Evolutionary conservation across 2,113 vertebrate species (phyloP).

Genomic region (Hystrix cristata): DNA sequence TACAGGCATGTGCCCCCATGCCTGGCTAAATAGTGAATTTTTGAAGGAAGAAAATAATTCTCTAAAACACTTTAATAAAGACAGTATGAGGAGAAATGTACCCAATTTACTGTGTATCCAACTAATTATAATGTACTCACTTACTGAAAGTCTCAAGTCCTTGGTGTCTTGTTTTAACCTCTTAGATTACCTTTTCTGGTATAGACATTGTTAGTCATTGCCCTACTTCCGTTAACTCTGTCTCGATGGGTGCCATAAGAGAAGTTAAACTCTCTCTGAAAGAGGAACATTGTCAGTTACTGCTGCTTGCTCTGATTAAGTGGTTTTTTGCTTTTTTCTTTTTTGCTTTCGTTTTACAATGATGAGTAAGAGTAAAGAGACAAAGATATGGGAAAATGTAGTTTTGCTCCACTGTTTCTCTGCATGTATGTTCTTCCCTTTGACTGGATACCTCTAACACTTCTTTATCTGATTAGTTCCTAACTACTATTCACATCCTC

Average conservation of each 20-base stretch:
- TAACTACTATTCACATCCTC: neutral
- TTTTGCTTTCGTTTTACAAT: neutral
- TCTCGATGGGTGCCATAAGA: neutral
- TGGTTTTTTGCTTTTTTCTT: neutral
- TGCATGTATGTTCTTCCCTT: neutral
- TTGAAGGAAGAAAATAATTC: neutral
- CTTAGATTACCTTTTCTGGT: neutral
- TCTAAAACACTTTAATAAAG: constrained; percentile 47
- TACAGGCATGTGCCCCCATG: neutral
- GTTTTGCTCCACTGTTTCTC: neutral
- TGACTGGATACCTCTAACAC: neutral
- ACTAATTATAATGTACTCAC: neutral
- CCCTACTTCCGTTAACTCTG: neutral
- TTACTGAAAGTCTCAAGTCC: neutral
- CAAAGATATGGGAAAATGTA: neutral
- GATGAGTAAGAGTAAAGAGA: neutral
- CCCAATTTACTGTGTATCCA: neutral
- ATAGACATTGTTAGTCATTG: neutral
- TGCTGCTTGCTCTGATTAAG: neutral
- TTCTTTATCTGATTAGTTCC: neutral
- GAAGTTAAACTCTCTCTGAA: neutral
- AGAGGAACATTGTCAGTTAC: neutral
- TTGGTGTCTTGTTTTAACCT: neutral
- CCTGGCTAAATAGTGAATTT: neutral
- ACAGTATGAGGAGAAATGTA: neutral